Evolutionary conservation across 2,113 vertebrate species (phyloP).

Genomic region (Atlantisia rogersi): DNA sequence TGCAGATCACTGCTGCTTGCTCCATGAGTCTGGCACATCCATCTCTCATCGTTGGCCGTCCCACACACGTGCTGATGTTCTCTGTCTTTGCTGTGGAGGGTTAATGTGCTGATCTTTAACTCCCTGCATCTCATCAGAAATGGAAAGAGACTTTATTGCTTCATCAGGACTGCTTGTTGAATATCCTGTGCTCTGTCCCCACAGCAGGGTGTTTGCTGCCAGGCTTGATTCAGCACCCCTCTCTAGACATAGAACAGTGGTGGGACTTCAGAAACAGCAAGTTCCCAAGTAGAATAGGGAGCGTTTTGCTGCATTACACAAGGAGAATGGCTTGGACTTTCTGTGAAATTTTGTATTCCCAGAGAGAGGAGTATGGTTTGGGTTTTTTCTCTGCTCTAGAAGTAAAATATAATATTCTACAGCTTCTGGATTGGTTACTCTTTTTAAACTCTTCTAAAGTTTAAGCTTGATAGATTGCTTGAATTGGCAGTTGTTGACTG

Average conservation of each 20-base stretch:
- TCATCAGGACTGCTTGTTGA: neutral
- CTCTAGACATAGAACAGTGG: neutral
- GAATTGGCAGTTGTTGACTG: neutral
- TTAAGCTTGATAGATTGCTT: neutral
- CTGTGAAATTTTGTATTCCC: neutral
- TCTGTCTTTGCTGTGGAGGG: neutral
- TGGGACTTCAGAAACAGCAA: rapidly evolving
- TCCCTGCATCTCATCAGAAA: too few relatives aligned
- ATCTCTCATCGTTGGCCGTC: neutral
- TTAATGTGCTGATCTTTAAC: neutral
- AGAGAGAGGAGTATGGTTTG: neutral
- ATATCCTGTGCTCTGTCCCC: neutral
- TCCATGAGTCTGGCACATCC: rapidly evolving
- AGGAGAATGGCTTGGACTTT: neutral
- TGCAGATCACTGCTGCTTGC: neutral
- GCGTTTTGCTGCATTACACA: neutral
- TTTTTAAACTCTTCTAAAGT: neutral
- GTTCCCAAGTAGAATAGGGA: neutral
- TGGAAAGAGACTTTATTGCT: too few relatives aligned
- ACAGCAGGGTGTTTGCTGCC: neutral
- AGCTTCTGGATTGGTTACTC: neutral
- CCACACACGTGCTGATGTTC: neutral
- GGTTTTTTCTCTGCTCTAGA: neutral
- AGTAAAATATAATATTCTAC: neutral
- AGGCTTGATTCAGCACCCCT: neutral